Percentiles rank a stretch among this genome's conserved stretches.
These are phyloP conservation scores for Drosophila watanabei DNA, from an alignment of 1,140 invertebrate species.

Conservation along the genomic window DNA sequence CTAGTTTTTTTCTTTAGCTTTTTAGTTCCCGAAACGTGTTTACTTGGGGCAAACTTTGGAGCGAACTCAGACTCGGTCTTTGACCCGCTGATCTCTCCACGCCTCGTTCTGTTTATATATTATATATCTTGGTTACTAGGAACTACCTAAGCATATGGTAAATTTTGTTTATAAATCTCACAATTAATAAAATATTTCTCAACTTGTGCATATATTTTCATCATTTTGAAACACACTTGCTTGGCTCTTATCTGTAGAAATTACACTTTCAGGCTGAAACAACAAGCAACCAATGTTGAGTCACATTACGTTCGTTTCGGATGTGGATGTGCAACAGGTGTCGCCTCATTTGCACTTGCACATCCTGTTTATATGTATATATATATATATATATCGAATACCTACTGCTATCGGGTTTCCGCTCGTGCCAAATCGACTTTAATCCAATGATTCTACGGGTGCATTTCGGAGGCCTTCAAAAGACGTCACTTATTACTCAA, in stretches of 20 bases:
- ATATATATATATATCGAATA: background rate
- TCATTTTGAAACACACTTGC: background rate
- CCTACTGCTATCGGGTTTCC: background rate
- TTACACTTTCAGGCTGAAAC: background rate
- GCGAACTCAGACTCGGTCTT: slow-evolving; percentile 17
- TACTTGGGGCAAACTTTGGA: slow-evolving; percentile 27
- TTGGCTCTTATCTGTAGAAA: background rate
- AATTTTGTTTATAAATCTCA: background rate
- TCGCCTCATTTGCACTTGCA: background rate
- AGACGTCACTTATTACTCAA: background rate
- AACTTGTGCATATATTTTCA: background rate
- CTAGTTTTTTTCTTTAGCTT: background rate
- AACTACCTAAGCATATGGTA: background rate
- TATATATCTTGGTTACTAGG: background rate
- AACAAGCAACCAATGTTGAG: background rate
- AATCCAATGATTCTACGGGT: background rate
- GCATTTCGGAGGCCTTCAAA: background rate
- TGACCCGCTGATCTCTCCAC: slow-evolving; percentile 15
- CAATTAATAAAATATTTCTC: background rate
- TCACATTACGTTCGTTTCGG: slow-evolving; percentile 1
- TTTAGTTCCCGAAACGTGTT: slow-evolving; percentile 27
- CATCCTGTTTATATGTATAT: slow-evolving; percentile 13
- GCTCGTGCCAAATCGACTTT: slow-evolving; percentile 21
- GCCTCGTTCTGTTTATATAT: background rate
- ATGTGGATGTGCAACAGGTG: slow-evolving; percentile 2